phyloP scores from a whole-genome alignment of 2,113 vertebrate species.

The Tragulus kanchil region DNA sequence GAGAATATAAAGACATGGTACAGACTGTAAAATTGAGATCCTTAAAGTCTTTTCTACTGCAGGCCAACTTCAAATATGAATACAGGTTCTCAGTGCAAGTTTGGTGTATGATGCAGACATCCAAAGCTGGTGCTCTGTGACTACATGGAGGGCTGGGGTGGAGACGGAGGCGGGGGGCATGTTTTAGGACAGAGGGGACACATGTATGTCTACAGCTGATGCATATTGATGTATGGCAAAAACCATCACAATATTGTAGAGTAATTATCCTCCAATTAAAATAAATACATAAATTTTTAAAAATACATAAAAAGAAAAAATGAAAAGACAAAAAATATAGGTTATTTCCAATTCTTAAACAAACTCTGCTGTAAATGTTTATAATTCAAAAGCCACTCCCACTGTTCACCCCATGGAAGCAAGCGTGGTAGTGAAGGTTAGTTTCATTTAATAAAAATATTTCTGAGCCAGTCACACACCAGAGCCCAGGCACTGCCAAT shows the following conservation, averaged over 20 bases:
- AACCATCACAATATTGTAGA: not conserved
- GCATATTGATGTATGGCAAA: not conserved
- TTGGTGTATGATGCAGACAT: not conserved
- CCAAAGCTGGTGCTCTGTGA: not conserved
- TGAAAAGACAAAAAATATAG: not conserved
- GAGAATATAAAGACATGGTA: not conserved
- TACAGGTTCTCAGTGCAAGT: not conserved
- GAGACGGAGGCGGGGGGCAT: not conserved
- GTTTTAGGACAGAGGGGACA: not conserved
- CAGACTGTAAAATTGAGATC: not conserved
- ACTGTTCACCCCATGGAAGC: not conserved
- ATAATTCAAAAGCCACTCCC: not conserved
- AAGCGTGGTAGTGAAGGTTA: not conserved
- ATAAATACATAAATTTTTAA: not conserved
- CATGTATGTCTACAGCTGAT: not conserved
- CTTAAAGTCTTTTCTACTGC: not conserved
- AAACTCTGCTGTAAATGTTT: not conserved
- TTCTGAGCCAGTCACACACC: not conserved
- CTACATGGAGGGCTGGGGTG: not conserved
- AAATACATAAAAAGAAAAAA: not conserved
- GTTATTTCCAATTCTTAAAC: not conserved
- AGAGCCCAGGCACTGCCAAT: fast-evolving
- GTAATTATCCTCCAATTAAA: not conserved
- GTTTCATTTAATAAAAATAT: not conserved
- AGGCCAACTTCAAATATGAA: not conserved